phyloP scores from a whole-genome alignment of 2,113 vertebrate genomes.

The Shinisaurus crocodilurus region DNA sequence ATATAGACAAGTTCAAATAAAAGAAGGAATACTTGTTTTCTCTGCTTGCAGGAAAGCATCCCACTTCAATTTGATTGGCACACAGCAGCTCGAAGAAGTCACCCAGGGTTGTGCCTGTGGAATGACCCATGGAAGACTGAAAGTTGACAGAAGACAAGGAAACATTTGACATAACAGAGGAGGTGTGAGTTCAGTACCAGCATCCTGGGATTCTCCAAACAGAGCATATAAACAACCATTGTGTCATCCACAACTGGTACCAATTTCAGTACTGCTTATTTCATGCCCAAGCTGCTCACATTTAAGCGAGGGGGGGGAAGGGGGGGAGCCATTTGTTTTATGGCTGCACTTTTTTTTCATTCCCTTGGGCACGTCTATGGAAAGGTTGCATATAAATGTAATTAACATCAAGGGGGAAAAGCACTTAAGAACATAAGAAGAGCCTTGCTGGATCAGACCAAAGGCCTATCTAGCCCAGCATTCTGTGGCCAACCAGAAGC shows the following conservation, averaged over 20 bases:
- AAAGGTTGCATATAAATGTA: neutral
- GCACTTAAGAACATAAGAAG: neutral
- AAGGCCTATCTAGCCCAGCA: neutral
- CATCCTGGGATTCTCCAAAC: conserved; percentile 54
- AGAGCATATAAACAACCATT: conserved; percentile 53
- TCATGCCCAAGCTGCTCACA: neutral
- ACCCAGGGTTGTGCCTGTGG: conserved; percentile 49
- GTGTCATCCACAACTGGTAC: conserved; percentile 47
- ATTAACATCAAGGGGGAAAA: neutral
- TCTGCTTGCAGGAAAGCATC: conserved; percentile 47
- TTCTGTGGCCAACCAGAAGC: neutral
- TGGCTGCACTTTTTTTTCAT: neutral
- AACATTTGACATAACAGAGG: conserved; percentile 68
- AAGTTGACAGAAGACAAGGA: conserved; percentile 67
- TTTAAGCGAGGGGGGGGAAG: conserved; percentile 15
- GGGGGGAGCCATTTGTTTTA: neutral
- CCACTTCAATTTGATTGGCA: conserved; percentile 72
- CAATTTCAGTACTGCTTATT: conserved; percentile 39
- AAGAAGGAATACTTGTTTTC: conserved; percentile 58
- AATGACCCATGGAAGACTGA: conserved; percentile 72
- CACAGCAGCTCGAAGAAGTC: conserved; percentile 64
- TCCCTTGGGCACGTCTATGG: neutral
- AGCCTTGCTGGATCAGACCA: too few relatives aligned
- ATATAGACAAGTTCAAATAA: conserved; percentile 49
- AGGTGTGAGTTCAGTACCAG: conserved; percentile 46